phyloP scores from a whole-genome alignment of 2,113 vertebrate genomes.

The Eolophus roseicapilla region DNA sequence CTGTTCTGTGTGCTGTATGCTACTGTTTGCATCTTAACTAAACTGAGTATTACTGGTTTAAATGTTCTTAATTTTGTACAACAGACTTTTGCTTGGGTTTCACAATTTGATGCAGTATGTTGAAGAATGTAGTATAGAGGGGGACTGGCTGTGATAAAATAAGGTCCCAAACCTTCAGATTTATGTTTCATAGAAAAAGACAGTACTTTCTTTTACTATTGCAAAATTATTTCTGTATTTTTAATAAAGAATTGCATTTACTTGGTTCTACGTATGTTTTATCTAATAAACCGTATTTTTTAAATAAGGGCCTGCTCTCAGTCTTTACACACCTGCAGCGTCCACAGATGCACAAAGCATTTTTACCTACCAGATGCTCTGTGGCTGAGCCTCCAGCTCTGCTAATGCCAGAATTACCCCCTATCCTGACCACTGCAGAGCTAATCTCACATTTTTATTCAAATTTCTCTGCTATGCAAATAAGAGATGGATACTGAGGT shows the following conservation, averaged over 20 bases:
- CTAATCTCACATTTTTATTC: slow-evolving; percentile 5
- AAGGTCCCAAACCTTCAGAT: slow-evolving; percentile 37
- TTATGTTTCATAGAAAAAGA: slow-evolving; percentile 55
- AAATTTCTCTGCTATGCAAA: slow-evolving; percentile 35
- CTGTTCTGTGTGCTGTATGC: slow-evolving; percentile 22
- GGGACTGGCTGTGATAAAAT: neutral
- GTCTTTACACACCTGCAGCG: neutral
- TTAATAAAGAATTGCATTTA: slow-evolving; percentile 67
- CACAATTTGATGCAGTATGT: slow-evolving; percentile 21
- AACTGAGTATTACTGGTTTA: slow-evolving; percentile 43
- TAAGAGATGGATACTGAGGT: neutral
- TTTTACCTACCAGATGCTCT: neutral
- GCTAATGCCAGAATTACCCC: neutral
- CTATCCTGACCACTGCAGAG: neutral
- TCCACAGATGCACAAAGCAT: neutral
- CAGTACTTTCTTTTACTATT: slow-evolving; percentile 62
- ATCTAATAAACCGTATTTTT: slow-evolving; percentile 66
- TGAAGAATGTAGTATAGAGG: slow-evolving; percentile 17
- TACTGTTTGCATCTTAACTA: slow-evolving; percentile 55
- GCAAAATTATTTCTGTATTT: slow-evolving; percentile 68
- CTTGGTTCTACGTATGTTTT: slow-evolving; percentile 55
- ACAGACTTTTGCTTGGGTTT: slow-evolving; percentile 34
- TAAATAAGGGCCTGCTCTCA: neutral
- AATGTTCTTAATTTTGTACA: slow-evolving; percentile 43
- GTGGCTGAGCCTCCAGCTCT: neutral